phyloP scores from a whole-genome alignment of 2,888 invertebrate genomes.

The Tetranychus piercei region DNA sequence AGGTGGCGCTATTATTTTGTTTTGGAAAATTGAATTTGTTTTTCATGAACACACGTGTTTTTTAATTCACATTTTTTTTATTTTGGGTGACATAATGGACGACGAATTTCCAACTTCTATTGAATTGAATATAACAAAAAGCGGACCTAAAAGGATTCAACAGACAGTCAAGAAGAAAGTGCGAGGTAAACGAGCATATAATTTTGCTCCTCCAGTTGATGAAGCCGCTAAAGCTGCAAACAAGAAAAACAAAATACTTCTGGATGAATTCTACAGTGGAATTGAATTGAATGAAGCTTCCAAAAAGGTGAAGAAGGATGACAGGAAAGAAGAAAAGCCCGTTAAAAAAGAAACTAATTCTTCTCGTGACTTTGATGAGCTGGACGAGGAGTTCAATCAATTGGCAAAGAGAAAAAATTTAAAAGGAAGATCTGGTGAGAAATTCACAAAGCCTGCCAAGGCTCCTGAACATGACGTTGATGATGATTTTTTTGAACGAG shows the following conservation, averaged over 20 bases:
- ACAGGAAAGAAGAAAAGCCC: background rate
- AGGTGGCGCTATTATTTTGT: too few species aligned
- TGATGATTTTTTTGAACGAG: too few species aligned
- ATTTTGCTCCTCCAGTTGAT: background rate
- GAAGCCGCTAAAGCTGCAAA: background rate
- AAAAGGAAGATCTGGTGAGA: background rate
- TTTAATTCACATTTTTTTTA: background rate
- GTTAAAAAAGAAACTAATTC: background rate
- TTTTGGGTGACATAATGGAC: background rate
- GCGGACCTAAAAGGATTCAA: background rate
- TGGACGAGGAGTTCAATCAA: background rate
- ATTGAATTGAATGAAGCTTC: background rate
- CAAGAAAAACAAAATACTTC: background rate
- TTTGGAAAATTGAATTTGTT: background rate
- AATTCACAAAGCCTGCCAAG: background rate
- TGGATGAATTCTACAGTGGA: background rate
- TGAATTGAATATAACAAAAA: background rate
- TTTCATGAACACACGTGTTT: background rate
- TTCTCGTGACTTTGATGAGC: background rate
- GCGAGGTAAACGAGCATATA: background rate
- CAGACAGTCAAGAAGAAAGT: background rate
- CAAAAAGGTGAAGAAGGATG: background rate
- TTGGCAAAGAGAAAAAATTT: background rate
- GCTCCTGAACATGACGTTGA: too few species aligned
- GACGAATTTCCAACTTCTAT: background rate